Conservation (phyloP, 2,888 invertebrate species). For the Melinaea marsaeus region DNA sequence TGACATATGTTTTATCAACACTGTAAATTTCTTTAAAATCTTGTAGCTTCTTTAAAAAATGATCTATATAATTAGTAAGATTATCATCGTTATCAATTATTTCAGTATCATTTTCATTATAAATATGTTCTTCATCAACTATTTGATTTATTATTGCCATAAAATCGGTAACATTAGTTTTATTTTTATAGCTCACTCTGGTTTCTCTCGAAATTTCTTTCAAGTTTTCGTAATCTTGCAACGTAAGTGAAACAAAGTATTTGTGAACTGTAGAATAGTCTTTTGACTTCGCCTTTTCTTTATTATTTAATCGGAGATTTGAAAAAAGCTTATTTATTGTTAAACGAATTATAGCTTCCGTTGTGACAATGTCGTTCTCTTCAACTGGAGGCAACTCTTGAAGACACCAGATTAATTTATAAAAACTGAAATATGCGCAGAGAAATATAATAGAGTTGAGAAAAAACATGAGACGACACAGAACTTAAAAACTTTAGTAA, state of each 20-base stretch:
- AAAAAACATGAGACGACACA: slow-evolving; percentile 9
- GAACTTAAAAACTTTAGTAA: not conserved
- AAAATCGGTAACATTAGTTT: slow-evolving; percentile 43
- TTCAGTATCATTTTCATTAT: slow-evolving; percentile 26
- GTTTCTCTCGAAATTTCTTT: slow-evolving; percentile 44
- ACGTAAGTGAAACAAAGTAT: slow-evolving; percentile 47
- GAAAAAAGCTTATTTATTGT: slow-evolving; percentile 48
- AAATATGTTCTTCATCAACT: slow-evolving; percentile 42
- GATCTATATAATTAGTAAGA: slow-evolving; percentile 37
- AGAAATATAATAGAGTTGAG: slow-evolving; percentile 3
- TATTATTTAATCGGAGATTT: slow-evolving; percentile 39
- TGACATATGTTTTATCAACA: slow-evolving; percentile 30
- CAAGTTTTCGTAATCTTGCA: slow-evolving; percentile 44
- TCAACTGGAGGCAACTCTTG: slow-evolving; percentile 38
- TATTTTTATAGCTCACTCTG: slow-evolving; percentile 38
- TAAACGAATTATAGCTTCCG: slow-evolving; percentile 42
- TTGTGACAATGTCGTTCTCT: slow-evolving; percentile 37
- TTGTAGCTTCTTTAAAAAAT: slow-evolving; percentile 42
- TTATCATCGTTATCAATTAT: slow-evolving; percentile 28
- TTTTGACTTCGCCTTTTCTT: slow-evolving; percentile 38
- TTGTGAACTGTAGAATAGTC: slow-evolving; percentile 49
- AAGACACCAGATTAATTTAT: slow-evolving; percentile 23
- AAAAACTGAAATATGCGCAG: slow-evolving; percentile 9
- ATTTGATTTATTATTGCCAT: slow-evolving; percentile 48
- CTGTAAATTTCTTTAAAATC: slow-evolving; percentile 39